Percentiles rank a stretch among this genome's conserved stretches.
phyloP scores from a whole-genome alignment of 2,113 vertebrate genomes.

The Trematocara nigrifrons region DNA sequence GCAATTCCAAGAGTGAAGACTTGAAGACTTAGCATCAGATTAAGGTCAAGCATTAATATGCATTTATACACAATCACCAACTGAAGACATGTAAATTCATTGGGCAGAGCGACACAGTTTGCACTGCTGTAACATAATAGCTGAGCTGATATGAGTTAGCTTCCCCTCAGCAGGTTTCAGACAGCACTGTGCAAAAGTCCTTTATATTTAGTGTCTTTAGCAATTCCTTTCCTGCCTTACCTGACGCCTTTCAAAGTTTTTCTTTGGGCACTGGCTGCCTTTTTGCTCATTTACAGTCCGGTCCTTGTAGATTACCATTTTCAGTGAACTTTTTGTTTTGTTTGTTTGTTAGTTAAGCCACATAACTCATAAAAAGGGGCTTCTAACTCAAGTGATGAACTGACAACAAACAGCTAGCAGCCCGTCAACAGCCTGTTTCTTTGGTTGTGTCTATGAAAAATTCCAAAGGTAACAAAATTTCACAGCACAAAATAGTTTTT shows the following conservation, averaged over 20 bases:
- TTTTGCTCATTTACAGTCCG: fast-evolving
- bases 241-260: fast-evolving
- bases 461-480: fast-evolving
- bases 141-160: not conserved
- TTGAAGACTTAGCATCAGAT: not conserved
- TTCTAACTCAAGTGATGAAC: not conserved
- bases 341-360: not conserved
- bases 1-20: not conserved
- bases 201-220: not conserved
- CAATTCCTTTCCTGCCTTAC: not conserved
- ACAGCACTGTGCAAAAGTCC: not conserved
- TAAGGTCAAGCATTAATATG: not conserved
- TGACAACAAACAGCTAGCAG: not conserved
- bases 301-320: fast-evolving
- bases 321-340: not conserved
- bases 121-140: not conserved
- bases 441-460: not conserved
- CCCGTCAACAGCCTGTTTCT: not conserved
- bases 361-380: not conserved
- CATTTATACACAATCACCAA: not conserved
- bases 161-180: not conserved
- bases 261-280: not conserved
- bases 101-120: not conserved
- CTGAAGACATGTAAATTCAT: not conserved
- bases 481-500: fast-evolving